Percentiles rank a stretch among this genome's conserved stretches.
These are phyloP conservation scores for Cephonodes hylas DNA, from an alignment of 2,888 invertebrate genomes.

Conservation along the genomic window DNA sequence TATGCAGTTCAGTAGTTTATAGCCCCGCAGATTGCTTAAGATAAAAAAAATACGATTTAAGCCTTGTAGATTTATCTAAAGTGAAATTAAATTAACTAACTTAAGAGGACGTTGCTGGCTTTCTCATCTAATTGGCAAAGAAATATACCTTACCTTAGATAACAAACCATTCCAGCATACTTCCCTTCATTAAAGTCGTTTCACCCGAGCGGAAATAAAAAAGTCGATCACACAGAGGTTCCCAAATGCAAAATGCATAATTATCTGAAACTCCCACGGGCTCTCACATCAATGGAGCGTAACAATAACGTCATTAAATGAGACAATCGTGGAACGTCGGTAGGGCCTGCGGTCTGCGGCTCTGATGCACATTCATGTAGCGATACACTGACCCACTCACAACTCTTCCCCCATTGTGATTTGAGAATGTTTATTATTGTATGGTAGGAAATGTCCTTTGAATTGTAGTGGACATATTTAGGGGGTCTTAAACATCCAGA, in stretches of 20 bases:
- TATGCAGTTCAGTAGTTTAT: too few species aligned
- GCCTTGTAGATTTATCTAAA: too few species aligned
- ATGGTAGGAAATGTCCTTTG: not conserved
- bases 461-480: not conserved
- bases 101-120: too few species aligned
- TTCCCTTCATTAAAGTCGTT: not conserved
- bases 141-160: too few species aligned
- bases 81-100: too few species aligned
- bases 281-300: not conserved
- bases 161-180: too few species aligned
- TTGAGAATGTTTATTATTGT: too few species aligned
- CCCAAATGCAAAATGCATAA: not conserved
- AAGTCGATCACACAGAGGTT: not conserved
- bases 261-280: not conserved
- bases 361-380: not conserved
- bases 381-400: not conserved
- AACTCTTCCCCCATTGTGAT: not conserved
- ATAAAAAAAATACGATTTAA: too few species aligned
- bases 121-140: too few species aligned
- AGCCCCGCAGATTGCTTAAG: too few species aligned
- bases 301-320: constrained; percentile 2
- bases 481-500: too few species aligned
- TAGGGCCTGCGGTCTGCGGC: not conserved
- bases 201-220: not conserved
- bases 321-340: not conserved